These are phyloP conservation scores for Caenorhabditis sp. DNA, from an alignment of 2,888 invertebrate species.

Conservation along the genomic window DNA sequence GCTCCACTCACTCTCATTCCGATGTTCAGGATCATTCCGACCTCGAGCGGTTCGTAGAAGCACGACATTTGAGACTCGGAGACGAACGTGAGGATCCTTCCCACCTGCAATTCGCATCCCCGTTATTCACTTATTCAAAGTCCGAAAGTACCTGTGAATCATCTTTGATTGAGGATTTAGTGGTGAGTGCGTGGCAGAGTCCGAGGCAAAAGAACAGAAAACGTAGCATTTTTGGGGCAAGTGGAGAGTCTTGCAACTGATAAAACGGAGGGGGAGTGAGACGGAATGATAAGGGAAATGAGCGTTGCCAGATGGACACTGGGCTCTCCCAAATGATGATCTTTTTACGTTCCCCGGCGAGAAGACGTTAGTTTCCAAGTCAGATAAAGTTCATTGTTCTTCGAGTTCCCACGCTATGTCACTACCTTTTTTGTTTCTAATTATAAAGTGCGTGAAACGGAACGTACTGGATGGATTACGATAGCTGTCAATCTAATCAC, in stretches of 20 bases:
- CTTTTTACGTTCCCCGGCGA: too few species aligned
- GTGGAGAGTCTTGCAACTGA: not conserved
- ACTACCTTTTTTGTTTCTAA: too few species aligned
- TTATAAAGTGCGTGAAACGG: too few species aligned
- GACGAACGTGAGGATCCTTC: conserved; percentile 42
- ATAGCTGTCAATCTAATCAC: too few species aligned
- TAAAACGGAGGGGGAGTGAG: not conserved
- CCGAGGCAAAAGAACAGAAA: conserved; percentile 9
- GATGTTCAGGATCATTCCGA: conserved; percentile 53
- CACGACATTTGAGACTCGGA: conserved; percentile 56
- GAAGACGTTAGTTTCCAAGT: too few species aligned
- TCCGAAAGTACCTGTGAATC: conserved; percentile 44
- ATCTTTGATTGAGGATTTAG: conserved; percentile 27
- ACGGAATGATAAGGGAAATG: not conserved
- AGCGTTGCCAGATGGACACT: too few species aligned
- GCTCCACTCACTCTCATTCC: conserved; percentile 50
- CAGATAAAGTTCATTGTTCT: too few species aligned
- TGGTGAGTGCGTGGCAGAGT: conserved; percentile 13
- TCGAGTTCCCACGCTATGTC: too few species aligned
- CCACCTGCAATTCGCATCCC: conserved; percentile 25
- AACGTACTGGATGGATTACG: too few species aligned
- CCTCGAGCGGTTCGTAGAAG: conserved; percentile 58
- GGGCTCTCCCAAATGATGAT: too few species aligned
- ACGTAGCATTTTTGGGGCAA: conserved; percentile 25
- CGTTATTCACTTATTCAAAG: not conserved